A percentile compares a stretch with the other conserved stretches of the same genome.
Conservation (phyloP, 2,888 invertebrate species). For the Pammene aurita region DNA sequence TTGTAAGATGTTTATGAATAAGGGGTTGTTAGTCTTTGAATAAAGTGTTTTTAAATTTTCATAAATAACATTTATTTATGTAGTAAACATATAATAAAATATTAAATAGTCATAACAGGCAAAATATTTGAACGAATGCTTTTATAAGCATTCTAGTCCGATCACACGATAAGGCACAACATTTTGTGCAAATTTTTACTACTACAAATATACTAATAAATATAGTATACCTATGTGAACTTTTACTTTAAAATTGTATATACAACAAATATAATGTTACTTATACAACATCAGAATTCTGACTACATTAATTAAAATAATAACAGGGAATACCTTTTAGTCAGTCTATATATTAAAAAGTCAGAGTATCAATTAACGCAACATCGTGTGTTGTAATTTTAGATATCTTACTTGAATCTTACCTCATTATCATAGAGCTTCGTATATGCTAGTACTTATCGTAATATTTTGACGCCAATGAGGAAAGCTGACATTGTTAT, state of each 20-base stretch:
- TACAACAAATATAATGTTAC: neutral
- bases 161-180: constrained; percentile 22
- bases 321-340: constrained; percentile 1
- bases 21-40: no score
- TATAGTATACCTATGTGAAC: neutral
- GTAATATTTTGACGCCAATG: no score
- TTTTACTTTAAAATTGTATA: neutral
- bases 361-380: neutral
- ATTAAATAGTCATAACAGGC: constrained; percentile 19
- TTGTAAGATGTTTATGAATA: no score
- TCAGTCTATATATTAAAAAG: neutral
- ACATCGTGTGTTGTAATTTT: no score
- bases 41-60: no score
- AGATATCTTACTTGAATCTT: no score
- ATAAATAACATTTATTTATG: neutral
- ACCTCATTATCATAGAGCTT: no score
- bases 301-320: neutral
- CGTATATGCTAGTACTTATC: no score
- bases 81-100: constrained; percentile 34
- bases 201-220: neutral
- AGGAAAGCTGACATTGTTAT: no score
- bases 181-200: neutral
- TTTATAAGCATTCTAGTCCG: constrained; percentile 4
- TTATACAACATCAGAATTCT: neutral
- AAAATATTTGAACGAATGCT: neutral